Evolutionary conservation across 2,113 vertebrate genomes (phyloP).

Genomic region (Physeter macrocephalus): DNA sequence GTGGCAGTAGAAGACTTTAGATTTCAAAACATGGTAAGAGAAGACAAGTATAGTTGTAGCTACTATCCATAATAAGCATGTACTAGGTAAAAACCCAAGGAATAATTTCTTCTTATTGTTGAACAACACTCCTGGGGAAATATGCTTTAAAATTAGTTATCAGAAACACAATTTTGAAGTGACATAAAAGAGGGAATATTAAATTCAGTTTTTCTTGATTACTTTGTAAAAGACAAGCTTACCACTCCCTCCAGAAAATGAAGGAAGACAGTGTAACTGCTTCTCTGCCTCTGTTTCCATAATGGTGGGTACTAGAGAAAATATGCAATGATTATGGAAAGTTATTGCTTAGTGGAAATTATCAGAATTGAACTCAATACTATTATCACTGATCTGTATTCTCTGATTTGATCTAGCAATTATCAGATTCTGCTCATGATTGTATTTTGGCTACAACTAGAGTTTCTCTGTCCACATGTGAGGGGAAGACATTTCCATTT

Average conservation of each 20-base stretch:
- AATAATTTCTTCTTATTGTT: not conserved
- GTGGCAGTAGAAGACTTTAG: not conserved
- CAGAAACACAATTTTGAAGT: not conserved
- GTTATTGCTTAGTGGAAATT: not conserved
- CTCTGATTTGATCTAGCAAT: not conserved
- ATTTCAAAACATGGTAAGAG: not conserved
- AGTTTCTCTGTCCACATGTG: not conserved
- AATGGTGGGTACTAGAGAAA: not conserved
- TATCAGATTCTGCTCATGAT: not conserved
- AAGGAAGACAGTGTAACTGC: fast-evolving
- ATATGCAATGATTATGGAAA: not conserved
- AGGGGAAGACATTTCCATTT: not conserved
- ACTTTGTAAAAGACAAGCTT: not conserved
- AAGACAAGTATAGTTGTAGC: not conserved
- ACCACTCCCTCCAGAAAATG: not conserved
- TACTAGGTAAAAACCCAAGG: not conserved
- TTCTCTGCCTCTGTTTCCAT: not conserved
- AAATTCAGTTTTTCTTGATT: not conserved
- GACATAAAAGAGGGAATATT: not conserved
- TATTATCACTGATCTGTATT: not conserved
- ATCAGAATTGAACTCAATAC: not conserved
- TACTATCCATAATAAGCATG: not conserved
- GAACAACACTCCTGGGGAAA: not conserved
- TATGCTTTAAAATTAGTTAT: not conserved
- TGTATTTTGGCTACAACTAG: not conserved